Percentiles rank a stretch among this genome's conserved stretches.
These are phyloP conservation scores for Aleiodes alternator DNA, from an alignment of 2,888 invertebrate species.

Conservation along the genomic window DNA sequence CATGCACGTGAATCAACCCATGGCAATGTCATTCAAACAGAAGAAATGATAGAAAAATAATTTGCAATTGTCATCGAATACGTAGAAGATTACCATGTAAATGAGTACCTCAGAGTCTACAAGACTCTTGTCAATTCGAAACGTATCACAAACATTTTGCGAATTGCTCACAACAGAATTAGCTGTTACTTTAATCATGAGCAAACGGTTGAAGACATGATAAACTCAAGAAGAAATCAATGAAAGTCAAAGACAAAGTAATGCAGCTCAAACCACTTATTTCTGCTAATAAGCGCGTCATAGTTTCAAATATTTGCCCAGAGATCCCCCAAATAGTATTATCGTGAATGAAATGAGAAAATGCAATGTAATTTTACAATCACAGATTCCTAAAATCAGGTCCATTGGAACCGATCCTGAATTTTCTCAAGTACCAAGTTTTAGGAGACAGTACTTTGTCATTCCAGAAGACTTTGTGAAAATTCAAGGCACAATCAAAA, in stretches of 20 bases:
- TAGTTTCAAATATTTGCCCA: constrained; percentile 41
- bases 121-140: constrained; percentile 18
- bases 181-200: constrained; percentile 31
- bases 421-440: not conserved
- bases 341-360: constrained; percentile 3
- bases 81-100: constrained; percentile 5
- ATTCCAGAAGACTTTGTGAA: too few relatives aligned
- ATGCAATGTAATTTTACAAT: not conserved
- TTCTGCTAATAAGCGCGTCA: constrained; percentile 32
- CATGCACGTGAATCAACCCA: too few relatives aligned
- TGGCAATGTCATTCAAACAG: too few relatives aligned
- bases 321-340: constrained; percentile 35
- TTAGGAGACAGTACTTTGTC: too few relatives aligned
- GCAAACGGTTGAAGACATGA: not conserved
- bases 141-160: constrained; percentile 11
- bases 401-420: not conserved
- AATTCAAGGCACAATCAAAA: too few relatives aligned
- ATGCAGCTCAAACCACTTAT: not conserved
- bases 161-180: constrained; percentile 40
- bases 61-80: constrained; percentile 44
- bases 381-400: not conserved
- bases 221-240: not conserved
- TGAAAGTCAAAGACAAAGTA: not conserved
- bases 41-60: not conserved
- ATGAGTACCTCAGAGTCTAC: constrained; percentile 23